Percentiles rank a stretch among this genome's conserved stretches.
Evolutionary conservation across 2,113 vertebrate species (phyloP).

Genomic region (Mormyrus iriodes): DNA sequence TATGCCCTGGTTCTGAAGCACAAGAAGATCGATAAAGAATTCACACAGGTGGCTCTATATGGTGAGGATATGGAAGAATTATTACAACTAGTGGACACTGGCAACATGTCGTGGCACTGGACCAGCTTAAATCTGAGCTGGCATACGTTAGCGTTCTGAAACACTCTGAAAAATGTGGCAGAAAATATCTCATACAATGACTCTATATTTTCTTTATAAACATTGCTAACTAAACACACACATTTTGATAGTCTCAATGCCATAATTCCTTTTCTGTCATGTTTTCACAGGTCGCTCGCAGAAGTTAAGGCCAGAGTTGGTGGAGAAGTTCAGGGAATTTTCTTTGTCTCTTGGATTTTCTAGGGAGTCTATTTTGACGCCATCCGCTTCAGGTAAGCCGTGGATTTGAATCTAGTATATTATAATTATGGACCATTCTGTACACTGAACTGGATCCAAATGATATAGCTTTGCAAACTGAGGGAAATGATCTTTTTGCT

Average conservation of each 20-base stretch:
- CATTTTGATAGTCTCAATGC: background rate
- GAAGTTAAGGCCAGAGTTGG: constrained; percentile 35
- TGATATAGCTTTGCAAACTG: background rate
- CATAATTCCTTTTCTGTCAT: background rate
- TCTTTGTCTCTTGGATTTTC: constrained; percentile 50
- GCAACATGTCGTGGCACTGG: background rate
- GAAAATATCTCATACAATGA: background rate
- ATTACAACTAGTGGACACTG: background rate
- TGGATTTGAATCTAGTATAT: background rate
- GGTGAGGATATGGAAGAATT: constrained; percentile 42
- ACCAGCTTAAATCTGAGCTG: background rate
- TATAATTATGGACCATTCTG: background rate
- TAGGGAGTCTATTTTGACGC: constrained; percentile 56
- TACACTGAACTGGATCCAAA: background rate
- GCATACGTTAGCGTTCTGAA: background rate
- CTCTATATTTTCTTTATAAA: background rate
- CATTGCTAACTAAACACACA: background rate
- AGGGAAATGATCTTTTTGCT: background rate
- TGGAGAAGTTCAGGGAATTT: constrained; percentile 56
- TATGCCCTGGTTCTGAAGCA: constrained; percentile 64
- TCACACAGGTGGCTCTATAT: constrained; percentile 63
- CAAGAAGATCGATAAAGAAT: constrained; percentile 60
- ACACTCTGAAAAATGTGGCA: background rate
- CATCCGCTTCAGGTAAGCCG: constrained; percentile 47
- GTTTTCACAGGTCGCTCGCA: constrained; percentile 49